Base-by-base conservation (phyloP, 2,888 invertebrate genomes). In the Archaeoteleia sp. region DNA sequence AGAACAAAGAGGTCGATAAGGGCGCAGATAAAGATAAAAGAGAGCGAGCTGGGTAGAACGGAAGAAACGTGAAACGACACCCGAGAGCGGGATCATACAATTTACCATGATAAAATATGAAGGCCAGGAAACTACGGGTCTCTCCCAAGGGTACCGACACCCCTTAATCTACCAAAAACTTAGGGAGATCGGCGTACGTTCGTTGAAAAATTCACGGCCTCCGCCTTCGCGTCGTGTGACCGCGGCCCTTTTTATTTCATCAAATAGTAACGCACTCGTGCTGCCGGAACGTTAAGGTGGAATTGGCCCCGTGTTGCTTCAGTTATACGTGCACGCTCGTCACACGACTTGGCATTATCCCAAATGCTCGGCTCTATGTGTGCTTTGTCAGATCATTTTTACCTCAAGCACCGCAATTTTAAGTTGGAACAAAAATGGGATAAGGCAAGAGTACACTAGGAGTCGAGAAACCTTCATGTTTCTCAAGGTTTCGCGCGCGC, bases 101-200 rank as follows among this genome's bases (percentile, higher is more conserved):
- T 83, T 82, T 83, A 82, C 81, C 74, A 68, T 68, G 68, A 72
- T 83, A 72, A 83, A 83, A 82, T 82, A 83, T 83, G 82, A 71
- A 83, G 63, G 72, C 51, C 25, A 75, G 75, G 78, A 82, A 81
- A 81, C 78, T 82, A 74, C 73, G 61, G 74, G 69, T 55, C 57
- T 55, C 48, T 81, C 79, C 80, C 82, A 60, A 40, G 82, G 75
- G 83, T 75, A 74, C 79, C 75, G 77, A 83, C 83, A 82, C 83
- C 79, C 82, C 74, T 78, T 78, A 78, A 79, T 77, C 79, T 66
- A 27, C 75, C 71, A 71, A 75, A 78, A 73, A 74, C 72, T 74
- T 63, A 35, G 73, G 65, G 54, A 70, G 61, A 63, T 66, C 66
- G 66, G 71, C 67, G 74, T 68, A 70, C 30, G 65, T 15, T 6